Evolutionary conservation across 1,140 invertebrate species (phyloP).

Genomic region (Danaus melanippus): DNA sequence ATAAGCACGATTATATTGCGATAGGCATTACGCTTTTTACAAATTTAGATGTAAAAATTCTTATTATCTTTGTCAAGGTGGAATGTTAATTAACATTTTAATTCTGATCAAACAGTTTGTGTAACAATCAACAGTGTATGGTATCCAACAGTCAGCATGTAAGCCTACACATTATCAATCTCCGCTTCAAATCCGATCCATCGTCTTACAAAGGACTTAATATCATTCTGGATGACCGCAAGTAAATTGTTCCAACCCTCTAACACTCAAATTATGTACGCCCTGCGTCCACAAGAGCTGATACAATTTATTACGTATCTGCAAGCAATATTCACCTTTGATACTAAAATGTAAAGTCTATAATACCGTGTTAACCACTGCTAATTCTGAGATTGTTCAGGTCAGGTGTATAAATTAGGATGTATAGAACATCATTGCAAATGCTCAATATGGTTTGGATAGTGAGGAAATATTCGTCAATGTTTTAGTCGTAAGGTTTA

Average conservation of each 20-base stretch:
- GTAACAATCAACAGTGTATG: too few species aligned
- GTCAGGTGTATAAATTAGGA: constrained; percentile 16
- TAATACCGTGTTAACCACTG: constrained; percentile 2
- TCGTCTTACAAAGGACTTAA: constrained; percentile 26
- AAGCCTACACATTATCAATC: constrained; percentile 6
- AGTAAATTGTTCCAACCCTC: constrained; percentile 20
- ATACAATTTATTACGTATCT: constrained; percentile 2
- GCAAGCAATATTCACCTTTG: constrained; percentile 4
- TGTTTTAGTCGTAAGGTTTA: too few species aligned
- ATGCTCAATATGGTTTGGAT: constrained; percentile 2
- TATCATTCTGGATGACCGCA: constrained; percentile 25
- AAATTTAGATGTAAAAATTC: constrained; percentile 1
- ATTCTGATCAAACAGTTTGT: too few species aligned
- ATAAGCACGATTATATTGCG: too few species aligned
- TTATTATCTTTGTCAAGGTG: neutral
- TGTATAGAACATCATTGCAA: constrained; percentile 14
- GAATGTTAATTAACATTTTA: neutral
- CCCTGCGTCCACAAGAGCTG: constrained; percentile 20
- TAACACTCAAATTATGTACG: constrained; percentile 22
- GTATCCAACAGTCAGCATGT: too few species aligned
- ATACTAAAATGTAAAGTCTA: neutral
- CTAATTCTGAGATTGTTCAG: constrained; percentile 2
- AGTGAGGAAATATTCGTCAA: too few species aligned
- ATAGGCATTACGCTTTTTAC: neutral
- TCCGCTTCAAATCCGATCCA: constrained; percentile 5